Evolutionary conservation across 2,113 vertebrate genomes (phyloP), one percentile per base, ranked within the genome.

Genomic region (Melanerpes aurifrons): DNA sequence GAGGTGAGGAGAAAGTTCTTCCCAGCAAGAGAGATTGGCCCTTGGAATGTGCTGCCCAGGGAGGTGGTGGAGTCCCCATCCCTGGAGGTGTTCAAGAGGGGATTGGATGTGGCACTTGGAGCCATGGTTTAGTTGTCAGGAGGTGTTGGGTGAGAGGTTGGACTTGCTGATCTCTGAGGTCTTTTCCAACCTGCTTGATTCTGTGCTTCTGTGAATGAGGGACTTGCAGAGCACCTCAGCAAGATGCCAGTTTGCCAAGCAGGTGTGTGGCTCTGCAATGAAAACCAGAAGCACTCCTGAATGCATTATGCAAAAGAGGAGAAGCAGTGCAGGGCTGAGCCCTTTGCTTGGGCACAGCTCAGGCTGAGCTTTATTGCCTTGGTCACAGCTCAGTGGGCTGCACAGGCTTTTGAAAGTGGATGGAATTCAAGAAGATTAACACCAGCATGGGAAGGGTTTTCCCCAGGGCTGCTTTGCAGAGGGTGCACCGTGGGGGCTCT

Each of bases 291-390:
- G 53, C 17, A 2, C 43, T 85, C 45, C 53, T 87, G 77, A 93
- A 94, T 76, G 70, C 69, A 72, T 94, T 85, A 68, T 86, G 89
- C 87, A 89, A 59, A 93, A 68, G 40, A 84, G 88, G 50, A 63
- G 37, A 37, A 37, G 37, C 37, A 37, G 37, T 18, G 67, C 37
- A 21, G 53, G 72, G 2, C 43, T 63, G 72, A 74, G 72, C 72
- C 59, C 53, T 56, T 77, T 29, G 3, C 24, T 12, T 35, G 35
- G 35, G 35, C 35, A 35, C 35, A 35, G 35, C 35, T 35, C 37
- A 37, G 37, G 37, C 37, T 37, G 37, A 37, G 37, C 37, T 37
- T 37, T 37, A 37, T 50, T 21, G 19, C 45, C 48, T 76, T 25
- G 72, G 90, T 77, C 85, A 70, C 94, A 91, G 82, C 72, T 83